Base-by-base conservation (phyloP, 1,140 invertebrate genomes). In the Drosophila sproati region DNA sequence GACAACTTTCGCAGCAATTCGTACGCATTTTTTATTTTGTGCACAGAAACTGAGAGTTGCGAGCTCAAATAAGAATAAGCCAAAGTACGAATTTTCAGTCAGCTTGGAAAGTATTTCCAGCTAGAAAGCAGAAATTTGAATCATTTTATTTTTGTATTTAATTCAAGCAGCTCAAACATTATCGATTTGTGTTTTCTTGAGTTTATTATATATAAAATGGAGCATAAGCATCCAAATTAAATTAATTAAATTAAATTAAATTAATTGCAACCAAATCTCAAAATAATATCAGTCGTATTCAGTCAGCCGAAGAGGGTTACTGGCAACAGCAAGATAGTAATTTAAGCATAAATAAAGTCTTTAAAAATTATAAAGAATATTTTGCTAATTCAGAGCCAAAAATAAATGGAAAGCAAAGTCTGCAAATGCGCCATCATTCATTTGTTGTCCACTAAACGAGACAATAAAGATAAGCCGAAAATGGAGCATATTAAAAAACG, bases 401-500 rank as follows among this genome's bases (percentile, higher is more conserved):
- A 60, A 35, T 3, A 57, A 37, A 5, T 7, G 4, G n/a, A 35
- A 54, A 54, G 32, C 51, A 60, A 61, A 74, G 45, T 76, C n/a
- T 32, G 57, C 43, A 73, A 77, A 71, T 67, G 73, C 31, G 37
- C 71, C 73, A 91, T 90, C 82, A 79, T 73, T 87, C 85, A 86
- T 82, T 43, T 68, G 77, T 51, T 78, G 61, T 37, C 77, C 77
- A 91, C 85, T 90, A 90, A 91, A 90, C 90, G 82, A 56, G 78
- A 78, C 82, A 78, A 91, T 91, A 91, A 91, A 91, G 90, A 91
- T 91, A 91, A 88, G 73, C 55, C 54, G 31, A 61, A 77, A 79
- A 76, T 68, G 69, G 69, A 80, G 52, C 75, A 74, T 71, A 78
- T 82, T 78, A 80, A 82, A 73, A 73, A 74, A 70, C 43, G 54